phyloP scores from a whole-genome alignment of 2,113 vertebrate genomes.

The Melospiza melodia region DNA sequence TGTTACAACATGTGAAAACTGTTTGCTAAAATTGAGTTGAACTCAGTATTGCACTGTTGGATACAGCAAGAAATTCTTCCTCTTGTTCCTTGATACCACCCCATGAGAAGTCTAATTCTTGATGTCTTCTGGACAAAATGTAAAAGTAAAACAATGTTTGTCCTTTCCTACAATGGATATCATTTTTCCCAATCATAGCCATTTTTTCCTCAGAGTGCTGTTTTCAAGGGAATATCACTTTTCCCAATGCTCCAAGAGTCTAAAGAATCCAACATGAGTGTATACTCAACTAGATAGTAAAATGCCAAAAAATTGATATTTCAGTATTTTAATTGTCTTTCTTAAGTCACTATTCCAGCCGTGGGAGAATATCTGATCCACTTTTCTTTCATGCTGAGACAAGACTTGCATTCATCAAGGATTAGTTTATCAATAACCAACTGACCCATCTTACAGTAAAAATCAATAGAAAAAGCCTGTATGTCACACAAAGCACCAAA shows the following conservation, averaged over 20 bases:
- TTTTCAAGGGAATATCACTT: not conserved
- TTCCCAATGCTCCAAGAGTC: not conserved
- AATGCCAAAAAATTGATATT: not conserved
- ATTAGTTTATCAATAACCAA: not conserved
- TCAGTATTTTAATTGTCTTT: not conserved
- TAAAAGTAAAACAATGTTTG: not conserved
- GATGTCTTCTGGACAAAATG: not conserved
- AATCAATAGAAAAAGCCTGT: not conserved
- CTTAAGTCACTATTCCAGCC: not conserved
- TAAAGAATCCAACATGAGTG: rapidly evolving
- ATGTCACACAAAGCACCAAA: not conserved
- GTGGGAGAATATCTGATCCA: not conserved
- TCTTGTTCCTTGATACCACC: not conserved
- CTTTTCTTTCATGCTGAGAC: not conserved
- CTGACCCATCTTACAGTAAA: not conserved
- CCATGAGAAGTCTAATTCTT: not conserved
- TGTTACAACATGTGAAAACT: not conserved
- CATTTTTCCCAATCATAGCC: not conserved
- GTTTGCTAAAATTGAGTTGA: not conserved
- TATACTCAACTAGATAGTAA: not conserved
- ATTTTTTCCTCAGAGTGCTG: not conserved
- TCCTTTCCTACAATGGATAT: not conserved
- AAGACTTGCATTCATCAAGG: not conserved
- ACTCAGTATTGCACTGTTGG: rapidly evolving
- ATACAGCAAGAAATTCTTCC: not conserved